A percentile compares a stretch with the other conserved stretches of the same genome.
Evolutionary conservation across 2,113 vertebrate species (phyloP).

Genomic region (Myiopsitta monachus): DNA sequence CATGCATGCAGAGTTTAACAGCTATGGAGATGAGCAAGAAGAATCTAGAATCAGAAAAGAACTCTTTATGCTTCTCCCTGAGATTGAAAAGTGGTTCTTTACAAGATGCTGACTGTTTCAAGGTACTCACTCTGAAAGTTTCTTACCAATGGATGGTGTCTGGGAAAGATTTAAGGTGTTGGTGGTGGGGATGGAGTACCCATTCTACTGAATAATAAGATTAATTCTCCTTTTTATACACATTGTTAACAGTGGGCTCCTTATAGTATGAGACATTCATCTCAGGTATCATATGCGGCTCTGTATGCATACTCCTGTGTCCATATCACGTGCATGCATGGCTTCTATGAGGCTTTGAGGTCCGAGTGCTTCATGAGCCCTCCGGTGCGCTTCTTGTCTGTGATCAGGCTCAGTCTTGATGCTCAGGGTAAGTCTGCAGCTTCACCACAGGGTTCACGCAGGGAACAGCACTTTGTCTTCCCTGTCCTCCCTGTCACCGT

Average conservation of each 20-base stretch:
- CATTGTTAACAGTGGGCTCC: accelerated
- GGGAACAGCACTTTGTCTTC: slow-evolving; percentile 21
- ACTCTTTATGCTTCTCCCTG: neutral
- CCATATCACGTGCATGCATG: accelerated
- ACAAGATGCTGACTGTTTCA: neutral
- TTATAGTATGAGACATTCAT: neutral
- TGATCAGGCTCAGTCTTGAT: neutral
- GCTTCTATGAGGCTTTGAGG: neutral
- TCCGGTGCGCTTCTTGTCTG: neutral
- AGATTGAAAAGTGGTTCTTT: neutral
- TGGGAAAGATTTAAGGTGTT: neutral
- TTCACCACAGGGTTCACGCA: accelerated
- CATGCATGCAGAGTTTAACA: neutral
- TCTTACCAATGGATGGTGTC: neutral
- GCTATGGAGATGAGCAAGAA: neutral
- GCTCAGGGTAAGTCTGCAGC: neutral
- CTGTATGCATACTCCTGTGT: neutral
- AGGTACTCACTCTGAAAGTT: neutral
- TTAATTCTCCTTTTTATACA: neutral
- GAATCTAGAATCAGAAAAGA: neutral
- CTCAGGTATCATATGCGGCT: accelerated
- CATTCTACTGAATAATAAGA: neutral
- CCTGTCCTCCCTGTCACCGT: slow-evolving; percentile 62
- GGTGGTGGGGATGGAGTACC: neutral
- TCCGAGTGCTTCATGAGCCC: neutral